Evolutionary conservation across 2,113 vertebrate genomes (phyloP), one percentile per base, ranked within the genome.

Genomic region (Quiscalus mexicanus): DNA sequence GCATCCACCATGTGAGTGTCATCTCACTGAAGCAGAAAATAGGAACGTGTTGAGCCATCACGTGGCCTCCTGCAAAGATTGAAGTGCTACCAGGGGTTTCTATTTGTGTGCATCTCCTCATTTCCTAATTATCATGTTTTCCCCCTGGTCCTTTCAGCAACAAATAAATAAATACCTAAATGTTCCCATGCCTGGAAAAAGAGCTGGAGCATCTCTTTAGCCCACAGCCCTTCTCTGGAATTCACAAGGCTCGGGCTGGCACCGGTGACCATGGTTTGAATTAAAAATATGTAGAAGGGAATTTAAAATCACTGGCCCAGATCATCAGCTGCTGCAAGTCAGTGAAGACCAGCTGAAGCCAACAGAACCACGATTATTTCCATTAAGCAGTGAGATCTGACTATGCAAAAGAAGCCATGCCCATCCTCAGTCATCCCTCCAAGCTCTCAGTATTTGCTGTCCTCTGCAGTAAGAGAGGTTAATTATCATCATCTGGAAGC

Each of bases 11-110:
- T 22, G n/a, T 6, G n/a, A 85, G 83, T 87, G 68, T 27, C 60
- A 4, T 50, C 74, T 73, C 91, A 92, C 37, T 84, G 95, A 79
- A 95, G 95, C 96, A 94, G 94, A 93, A 95, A 96, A 95, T 79
- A 74, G 86, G 90, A 81, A 62, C 33, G 42, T 63, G 75, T 80
- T n/a, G 56, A 85, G 90, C 81, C 75, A 49, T 89, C 73, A 63
- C 11, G 4, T 86, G 90, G 56, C 39, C 91, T 86, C 76, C 63
- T 44, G 42, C 31, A 67, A 53, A 82, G 84, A 42, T 0, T 78
- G 53, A 88, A 90, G 62, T 17, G 85, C 70, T 83, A 85, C 78
- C 85, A 79, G 91, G 76, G 62, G 4, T 79, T 88, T 76, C n/a
- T 93, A 11, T 89, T 77, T 76, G 70, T 91, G 59, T 79, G 53